These are phyloP conservation scores for Mesitornis unicolor DNA, from an alignment of 2,113 vertebrate species.

Conservation along the genomic window DNA sequence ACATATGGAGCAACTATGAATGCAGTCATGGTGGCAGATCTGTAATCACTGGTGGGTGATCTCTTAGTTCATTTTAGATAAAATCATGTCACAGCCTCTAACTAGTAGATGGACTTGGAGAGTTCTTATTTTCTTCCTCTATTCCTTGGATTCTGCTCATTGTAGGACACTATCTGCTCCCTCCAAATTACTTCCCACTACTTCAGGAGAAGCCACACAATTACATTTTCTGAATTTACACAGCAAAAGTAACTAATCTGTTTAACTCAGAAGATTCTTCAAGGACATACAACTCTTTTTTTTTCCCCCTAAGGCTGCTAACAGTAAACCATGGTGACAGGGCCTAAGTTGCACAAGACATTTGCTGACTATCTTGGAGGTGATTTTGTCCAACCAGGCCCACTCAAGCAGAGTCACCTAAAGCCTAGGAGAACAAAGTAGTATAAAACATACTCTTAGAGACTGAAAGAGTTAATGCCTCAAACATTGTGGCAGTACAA, in stretches of 20 bases:
- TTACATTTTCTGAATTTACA: not conserved
- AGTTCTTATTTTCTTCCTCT: not conserved
- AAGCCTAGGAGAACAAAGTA: not conserved
- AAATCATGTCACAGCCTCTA: not conserved
- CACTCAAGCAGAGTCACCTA: not conserved
- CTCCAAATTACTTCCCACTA: not conserved
- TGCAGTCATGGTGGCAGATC: not conserved
- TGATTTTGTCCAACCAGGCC: not conserved
- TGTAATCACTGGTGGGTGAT: not conserved
- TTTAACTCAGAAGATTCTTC: not conserved
- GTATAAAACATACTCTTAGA: not conserved
- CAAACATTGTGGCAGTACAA: too few relatives aligned
- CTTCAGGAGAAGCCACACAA: not conserved
- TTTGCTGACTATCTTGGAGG: not conserved
- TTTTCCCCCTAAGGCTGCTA: not conserved
- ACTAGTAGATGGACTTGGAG: not conserved
- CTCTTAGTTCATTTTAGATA: not conserved
- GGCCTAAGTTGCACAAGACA: rapidly evolving
- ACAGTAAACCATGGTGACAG: not conserved
- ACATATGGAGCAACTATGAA: not conserved
- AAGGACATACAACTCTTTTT: not conserved
- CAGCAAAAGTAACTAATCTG: not conserved
- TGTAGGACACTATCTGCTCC: not conserved
- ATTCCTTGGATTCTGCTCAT: not conserved
- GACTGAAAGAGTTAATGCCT: too few relatives aligned